Evolutionary conservation across 2,113 vertebrate species (phyloP).

Genomic region (Bubo scandiacus): DNA sequence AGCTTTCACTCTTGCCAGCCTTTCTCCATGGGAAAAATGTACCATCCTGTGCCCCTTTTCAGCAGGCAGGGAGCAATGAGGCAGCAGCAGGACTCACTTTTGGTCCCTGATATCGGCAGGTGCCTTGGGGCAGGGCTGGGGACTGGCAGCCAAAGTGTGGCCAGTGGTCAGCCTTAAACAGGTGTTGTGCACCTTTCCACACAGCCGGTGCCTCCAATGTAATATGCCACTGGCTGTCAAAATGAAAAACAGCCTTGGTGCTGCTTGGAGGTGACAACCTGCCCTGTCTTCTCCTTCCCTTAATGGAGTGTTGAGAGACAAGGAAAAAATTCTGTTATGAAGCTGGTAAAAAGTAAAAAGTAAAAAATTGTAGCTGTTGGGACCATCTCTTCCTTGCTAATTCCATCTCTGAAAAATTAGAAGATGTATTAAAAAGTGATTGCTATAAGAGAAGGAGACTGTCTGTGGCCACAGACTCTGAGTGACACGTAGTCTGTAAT

Average conservation of each 20-base stretch:
- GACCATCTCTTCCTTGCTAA: not conserved
- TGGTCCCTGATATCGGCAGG: rapidly evolving
- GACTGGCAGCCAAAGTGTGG: not conserved
- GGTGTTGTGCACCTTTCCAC: not conserved
- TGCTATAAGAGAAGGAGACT: not conserved
- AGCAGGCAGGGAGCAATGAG: rapidly evolving
- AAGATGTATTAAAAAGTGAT: not conserved
- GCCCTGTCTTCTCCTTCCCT: constrained; percentile 10
- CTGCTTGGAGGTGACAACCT: not conserved
- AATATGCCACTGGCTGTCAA: not conserved
- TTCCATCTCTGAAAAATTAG: not conserved
- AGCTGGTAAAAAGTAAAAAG: not conserved
- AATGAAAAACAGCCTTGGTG: not conserved
- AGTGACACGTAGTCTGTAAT: not conserved
- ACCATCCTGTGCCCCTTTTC: not conserved
- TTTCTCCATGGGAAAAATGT: not conserved
- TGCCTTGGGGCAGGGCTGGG: not conserved
- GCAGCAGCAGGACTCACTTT: not conserved
- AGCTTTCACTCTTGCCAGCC: not conserved
- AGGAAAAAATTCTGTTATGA: not conserved
- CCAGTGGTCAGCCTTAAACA: not conserved
- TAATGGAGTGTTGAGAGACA: constrained; percentile 17
- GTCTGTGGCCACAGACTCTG: rapidly evolving
- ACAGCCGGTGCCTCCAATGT: not conserved
- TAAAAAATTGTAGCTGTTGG: not conserved